Evolutionary conservation across 35 echinoderm and acorn worm species (phyloP).

Genomic region (Anneissia japonica): DNA sequence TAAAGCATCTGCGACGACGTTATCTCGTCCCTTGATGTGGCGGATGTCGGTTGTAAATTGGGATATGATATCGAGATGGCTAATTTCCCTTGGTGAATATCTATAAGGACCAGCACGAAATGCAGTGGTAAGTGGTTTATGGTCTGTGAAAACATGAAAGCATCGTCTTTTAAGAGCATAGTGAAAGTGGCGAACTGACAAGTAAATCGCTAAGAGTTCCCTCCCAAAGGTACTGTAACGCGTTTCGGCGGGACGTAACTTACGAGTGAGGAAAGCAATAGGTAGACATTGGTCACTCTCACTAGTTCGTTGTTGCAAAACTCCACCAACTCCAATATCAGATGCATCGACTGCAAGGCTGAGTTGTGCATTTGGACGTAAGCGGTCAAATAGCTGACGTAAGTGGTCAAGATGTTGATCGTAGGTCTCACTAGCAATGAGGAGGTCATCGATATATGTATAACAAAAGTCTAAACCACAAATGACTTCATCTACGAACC

Average conservation of each 20-base stretch:
- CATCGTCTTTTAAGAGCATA: conserved; percentile 28
- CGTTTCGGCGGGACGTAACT: background rate
- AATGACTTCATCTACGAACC: conserved; percentile 40
- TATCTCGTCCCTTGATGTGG: conserved; percentile 31
- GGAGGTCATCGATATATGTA: conserved; percentile 40
- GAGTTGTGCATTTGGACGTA: conserved; percentile 1
- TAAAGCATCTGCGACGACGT: conserved; percentile 43
- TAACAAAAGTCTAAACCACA: conserved; percentile 36
- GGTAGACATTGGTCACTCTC: background rate
- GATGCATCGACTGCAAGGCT: conserved; percentile 41
- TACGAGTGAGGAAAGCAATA: conserved; percentile 11
- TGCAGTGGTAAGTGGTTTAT: conserved; percentile 44
- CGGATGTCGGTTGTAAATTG: conserved; percentile 59
- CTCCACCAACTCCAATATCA: conserved; percentile 33
- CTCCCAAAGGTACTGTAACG: conserved; percentile 33
- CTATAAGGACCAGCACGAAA: conserved; percentile 22
- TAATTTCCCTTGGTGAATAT: conserved; percentile 42
- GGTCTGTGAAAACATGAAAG: conserved; percentile 40
- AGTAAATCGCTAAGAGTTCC: conserved; percentile 38
- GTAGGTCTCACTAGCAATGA: conserved; percentile 29
- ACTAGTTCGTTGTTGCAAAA: conserved; percentile 1
- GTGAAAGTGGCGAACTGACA: conserved; percentile 30
- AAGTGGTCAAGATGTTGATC: conserved; percentile 26
- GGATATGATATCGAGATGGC: conserved; percentile 50
- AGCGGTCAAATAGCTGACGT: conserved; percentile 31